phyloP scores from a whole-genome alignment of 2,113 vertebrate genomes.

The Platycercus adscitus region DNA sequence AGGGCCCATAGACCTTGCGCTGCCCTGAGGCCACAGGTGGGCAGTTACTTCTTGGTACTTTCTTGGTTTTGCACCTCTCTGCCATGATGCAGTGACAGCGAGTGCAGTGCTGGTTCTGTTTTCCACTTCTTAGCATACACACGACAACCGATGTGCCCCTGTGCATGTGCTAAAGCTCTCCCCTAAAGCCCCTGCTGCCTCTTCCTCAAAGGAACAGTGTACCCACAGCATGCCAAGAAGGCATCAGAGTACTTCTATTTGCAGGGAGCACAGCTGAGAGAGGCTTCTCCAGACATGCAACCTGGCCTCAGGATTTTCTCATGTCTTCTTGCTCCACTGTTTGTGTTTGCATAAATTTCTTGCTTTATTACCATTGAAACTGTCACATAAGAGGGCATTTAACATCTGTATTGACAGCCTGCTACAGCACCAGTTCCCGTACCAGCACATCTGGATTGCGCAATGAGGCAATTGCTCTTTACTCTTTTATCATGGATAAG shows the following conservation, averaged over 20 bases:
- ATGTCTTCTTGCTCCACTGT: background rate
- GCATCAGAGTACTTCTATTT: background rate
- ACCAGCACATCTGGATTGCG: background rate
- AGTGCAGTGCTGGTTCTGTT: background rate
- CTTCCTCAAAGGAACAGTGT: background rate
- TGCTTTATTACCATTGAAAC: background rate
- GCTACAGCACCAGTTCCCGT: background rate
- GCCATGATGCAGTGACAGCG: fast-evolving
- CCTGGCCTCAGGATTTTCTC: background rate
- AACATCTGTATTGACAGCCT: background rate
- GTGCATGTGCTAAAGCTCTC: background rate
- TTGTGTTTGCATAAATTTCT: background rate
- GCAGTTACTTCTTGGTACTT: background rate
- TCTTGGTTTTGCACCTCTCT: background rate
- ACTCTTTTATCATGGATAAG: background rate
- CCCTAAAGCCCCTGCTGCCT: background rate
- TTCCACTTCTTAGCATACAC: background rate
- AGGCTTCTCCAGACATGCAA: background rate
- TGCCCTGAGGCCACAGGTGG: background rate
- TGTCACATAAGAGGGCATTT: background rate
- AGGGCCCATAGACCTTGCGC: background rate
- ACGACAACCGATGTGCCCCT: fast-evolving
- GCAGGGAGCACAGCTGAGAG: background rate
- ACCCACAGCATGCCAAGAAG: fast-evolving
- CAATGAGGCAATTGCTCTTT: background rate